Percentiles rank a stretch among this genome's conserved stretches.
These are phyloP conservation scores for Trichogramma evanescens DNA, from an alignment of 2,888 invertebrate species.

Conservation along the genomic window DNA sequence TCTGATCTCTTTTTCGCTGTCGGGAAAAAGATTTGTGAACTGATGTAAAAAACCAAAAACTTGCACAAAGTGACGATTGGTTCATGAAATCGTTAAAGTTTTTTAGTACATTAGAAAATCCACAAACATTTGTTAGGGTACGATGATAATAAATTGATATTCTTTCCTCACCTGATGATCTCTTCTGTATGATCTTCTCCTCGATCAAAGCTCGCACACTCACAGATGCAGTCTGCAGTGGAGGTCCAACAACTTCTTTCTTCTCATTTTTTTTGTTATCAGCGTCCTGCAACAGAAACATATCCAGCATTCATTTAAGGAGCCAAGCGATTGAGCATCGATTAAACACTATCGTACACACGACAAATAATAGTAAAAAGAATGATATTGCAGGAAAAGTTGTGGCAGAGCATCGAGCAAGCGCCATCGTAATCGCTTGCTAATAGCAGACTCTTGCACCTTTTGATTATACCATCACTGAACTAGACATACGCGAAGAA, in stretches of 20 bases:
- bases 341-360: background rate
- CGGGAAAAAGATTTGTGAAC: too few species aligned
- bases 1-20: too few species aligned
- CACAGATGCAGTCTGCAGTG: conserved; percentile 85
- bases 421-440: too few species aligned
- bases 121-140: background rate
- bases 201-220: conserved; percentile 85
- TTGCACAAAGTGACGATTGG: too few species aligned
- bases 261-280: conserved; percentile 81
- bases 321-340: background rate
- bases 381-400: too few species aligned
- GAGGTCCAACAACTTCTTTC: conserved; percentile 74
- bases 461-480: background rate
- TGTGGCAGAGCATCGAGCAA: too few species aligned
- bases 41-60: too few species aligned
- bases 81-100: too few species aligned
- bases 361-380: background rate
- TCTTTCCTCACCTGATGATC: conserved; percentile 53
- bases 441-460: background rate
- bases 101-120: too few species aligned
- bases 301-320: background rate
- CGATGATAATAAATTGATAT: background rate
- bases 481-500: background rate
- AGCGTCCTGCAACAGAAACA: conserved; percentile 57
- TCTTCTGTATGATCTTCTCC: conserved; percentile 86